These are phyloP conservation scores for Diadophis punctatus DNA, from an alignment of 2,113 vertebrate genomes.

Conservation along the genomic window DNA sequence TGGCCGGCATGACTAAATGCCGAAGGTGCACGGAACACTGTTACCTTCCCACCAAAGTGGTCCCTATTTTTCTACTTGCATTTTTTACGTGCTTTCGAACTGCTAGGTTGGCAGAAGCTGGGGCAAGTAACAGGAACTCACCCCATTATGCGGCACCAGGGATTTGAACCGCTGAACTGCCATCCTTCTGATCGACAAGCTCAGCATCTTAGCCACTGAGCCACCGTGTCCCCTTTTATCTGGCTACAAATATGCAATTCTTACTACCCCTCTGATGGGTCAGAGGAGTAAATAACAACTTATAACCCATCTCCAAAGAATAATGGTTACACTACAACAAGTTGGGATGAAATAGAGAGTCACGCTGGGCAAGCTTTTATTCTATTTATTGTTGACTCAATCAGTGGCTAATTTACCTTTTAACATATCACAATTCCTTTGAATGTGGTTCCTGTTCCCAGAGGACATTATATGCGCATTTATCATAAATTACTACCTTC, in stretches of 20 bases:
- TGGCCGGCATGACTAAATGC: too few species aligned
- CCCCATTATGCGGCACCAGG: too few species aligned
- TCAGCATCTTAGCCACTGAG: too few species aligned
- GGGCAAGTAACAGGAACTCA: too few species aligned
- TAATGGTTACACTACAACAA: constrained; percentile 19
- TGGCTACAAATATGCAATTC: constrained; percentile 41
- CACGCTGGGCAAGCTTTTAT: not conserved
- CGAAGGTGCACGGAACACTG: too few species aligned
- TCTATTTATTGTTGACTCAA: constrained; percentile 1
- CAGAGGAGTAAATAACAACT: constrained; percentile 42
- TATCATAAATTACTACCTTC: not conserved
- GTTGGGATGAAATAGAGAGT: constrained; percentile 5
- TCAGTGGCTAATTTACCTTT: not conserved
- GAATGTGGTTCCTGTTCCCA: not conserved
- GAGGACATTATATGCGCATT: not conserved
- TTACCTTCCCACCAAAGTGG: too few species aligned
- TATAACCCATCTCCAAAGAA: constrained; percentile 14
- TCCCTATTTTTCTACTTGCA: too few species aligned
- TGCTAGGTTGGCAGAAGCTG: too few species aligned
- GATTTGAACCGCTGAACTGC: too few species aligned
- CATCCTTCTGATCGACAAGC: too few species aligned
- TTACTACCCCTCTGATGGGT: constrained; percentile 26
- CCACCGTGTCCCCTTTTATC: constrained; percentile 16
- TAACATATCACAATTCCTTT: not conserved
- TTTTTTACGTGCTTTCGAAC: too few species aligned